A percentile compares a stretch with the other conserved stretches of the same genome.
These are phyloP conservation scores for Papilio xuthus DNA, from an alignment of 1,140 invertebrate genomes.

Conservation along the genomic window DNA sequence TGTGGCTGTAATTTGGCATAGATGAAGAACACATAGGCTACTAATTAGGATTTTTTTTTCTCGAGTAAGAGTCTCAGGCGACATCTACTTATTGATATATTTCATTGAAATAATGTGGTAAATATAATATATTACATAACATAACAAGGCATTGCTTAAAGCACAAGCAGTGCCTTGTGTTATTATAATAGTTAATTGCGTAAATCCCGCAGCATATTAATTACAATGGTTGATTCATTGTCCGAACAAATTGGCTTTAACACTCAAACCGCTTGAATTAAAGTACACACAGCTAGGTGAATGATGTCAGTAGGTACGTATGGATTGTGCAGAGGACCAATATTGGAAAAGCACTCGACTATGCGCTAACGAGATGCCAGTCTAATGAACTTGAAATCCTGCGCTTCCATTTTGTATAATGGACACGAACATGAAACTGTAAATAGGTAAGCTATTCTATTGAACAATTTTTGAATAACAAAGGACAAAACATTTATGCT, in stretches of 20 bases:
- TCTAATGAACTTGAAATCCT: slow-evolving; percentile 79
- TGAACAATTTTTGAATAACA: slow-evolving; percentile 19
- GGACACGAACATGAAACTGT: slow-evolving; percentile 61
- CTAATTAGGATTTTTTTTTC: no score
- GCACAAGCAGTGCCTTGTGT: slow-evolving; percentile 33
- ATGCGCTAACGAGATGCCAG: slow-evolving; percentile 75
- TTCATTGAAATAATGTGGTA: not conserved
- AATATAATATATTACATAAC: not conserved
- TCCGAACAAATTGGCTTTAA: slow-evolving; percentile 52
- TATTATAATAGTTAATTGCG: slow-evolving; percentile 44
- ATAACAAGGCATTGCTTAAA: not conserved
- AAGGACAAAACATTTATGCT: not conserved
- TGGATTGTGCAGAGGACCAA: slow-evolving; percentile 73
- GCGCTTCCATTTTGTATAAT: slow-evolving; percentile 76
- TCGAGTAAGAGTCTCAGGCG: no score
- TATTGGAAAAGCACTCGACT: slow-evolving; percentile 77
- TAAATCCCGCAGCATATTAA: slow-evolving; percentile 45
- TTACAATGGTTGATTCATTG: slow-evolving; percentile 54
- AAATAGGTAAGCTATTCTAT: slow-evolving; percentile 40
- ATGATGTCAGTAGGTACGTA: slow-evolving; percentile 52
- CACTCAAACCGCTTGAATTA: slow-evolving; percentile 45
- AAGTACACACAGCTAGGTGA: slow-evolving; percentile 46
- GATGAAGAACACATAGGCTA: no score
- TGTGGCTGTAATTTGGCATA: no score
- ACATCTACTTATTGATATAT: no score